Conservation (phyloP, 2,113 vertebrate genomes). For the Nibea albiflora region DNA sequence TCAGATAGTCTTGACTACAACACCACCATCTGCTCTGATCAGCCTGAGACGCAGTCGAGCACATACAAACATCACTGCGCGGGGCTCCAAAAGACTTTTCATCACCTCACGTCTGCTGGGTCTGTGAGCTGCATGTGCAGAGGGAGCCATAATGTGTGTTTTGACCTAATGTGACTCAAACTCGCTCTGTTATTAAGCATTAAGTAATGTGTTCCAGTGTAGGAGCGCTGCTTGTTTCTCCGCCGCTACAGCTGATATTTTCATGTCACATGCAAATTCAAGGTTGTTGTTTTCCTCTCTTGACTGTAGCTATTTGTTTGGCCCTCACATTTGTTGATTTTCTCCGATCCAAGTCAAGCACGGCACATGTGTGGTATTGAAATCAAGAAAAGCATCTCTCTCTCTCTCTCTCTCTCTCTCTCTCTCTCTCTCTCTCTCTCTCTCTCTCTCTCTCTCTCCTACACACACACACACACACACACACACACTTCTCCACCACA, state of each 20-base stretch:
- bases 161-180: conserved; percentile 10
- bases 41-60: conserved; percentile 34
- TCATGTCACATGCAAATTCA: conserved; percentile 1
- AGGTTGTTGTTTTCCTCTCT: conserved; percentile 4
- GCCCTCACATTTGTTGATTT: conserved; percentile 59
- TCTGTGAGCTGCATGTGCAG: background rate
- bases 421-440: background rate
- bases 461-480: conserved; percentile 27
- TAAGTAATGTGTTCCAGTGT: background rate
- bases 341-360: conserved; percentile 59
- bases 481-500: conserved; percentile 14
- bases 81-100: background rate
- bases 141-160: background rate
- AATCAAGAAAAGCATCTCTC: conserved; percentile 53
- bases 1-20: conserved; percentile 29
- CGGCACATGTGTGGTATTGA: conserved; percentile 38
- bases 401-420: background rate
- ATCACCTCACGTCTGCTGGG: conserved; percentile 16
- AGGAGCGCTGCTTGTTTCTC: background rate
- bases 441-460: conserved; percentile 1
- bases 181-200: background rate
- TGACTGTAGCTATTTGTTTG: conserved; percentile 18
- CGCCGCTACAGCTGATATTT: conserved; percentile 10
- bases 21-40: conserved; percentile 50
- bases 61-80: conserved; percentile 10